Evolutionary conservation across 2,113 vertebrate species (phyloP).

Genomic region (Bos javanicus): DNA sequence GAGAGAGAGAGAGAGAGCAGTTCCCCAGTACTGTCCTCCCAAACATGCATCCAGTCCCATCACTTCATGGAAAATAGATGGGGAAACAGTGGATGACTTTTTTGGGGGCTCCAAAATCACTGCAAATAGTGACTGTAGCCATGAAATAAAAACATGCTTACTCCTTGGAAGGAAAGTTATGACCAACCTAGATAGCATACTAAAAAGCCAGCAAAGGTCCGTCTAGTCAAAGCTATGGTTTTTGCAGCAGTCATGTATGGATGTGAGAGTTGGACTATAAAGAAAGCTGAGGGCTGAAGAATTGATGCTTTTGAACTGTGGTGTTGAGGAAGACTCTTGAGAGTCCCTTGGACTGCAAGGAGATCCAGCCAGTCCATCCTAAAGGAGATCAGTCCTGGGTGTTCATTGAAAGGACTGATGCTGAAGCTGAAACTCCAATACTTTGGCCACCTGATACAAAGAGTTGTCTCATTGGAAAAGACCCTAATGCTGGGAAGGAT

Average conservation of each 20-base stretch:
- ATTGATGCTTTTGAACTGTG: not conserved
- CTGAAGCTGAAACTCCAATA: not conserved
- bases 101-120: not conserved
- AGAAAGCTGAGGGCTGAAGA: not conserved
- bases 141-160: not conserved
- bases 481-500: not conserved
- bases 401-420: not conserved
- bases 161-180: not conserved
- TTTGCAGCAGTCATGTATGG: not conserved
- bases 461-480: not conserved
- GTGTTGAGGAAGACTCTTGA: not conserved
- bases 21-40: not conserved
- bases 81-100: not conserved
- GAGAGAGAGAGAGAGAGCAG: not conserved
- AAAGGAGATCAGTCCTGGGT: not conserved
- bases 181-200: not conserved
- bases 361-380: not conserved
- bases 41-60: not conserved
- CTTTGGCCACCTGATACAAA: not conserved
- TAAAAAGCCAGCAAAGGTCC: not conserved
- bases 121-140: not conserved
- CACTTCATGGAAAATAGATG: not conserved
- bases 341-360: not conserved
- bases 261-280: not conserved
- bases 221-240: not conserved